These are phyloP conservation scores for Sander lucioperca DNA, from an alignment of 2,113 vertebrate species.

Conservation along the genomic window DNA sequence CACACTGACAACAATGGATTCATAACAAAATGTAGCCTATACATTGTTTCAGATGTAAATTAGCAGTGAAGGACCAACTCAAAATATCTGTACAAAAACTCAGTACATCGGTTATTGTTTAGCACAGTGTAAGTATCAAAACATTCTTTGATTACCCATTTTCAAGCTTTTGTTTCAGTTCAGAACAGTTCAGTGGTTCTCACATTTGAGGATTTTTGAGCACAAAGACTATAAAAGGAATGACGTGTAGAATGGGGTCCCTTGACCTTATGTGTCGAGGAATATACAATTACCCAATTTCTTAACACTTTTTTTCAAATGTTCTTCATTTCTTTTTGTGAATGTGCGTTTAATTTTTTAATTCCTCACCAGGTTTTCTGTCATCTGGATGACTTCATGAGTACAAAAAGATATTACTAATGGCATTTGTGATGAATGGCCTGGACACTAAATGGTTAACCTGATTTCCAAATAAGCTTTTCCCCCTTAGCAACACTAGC, in stretches of 20 bases:
- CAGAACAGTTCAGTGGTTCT: not conserved
- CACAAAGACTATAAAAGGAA: not conserved
- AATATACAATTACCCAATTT: no score
- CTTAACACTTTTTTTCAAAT: not conserved
- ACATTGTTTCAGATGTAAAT: not conserved
- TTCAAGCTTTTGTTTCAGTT: no score
- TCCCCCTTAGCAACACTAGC: not conserved
- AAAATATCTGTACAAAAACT: not conserved
- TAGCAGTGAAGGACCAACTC: not conserved
- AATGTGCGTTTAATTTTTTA: conserved; percentile 7
- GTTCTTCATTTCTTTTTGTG: not conserved
- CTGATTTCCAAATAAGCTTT: conserved; percentile 32
- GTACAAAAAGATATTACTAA: conserved; percentile 52
- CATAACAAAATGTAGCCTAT: not conserved
- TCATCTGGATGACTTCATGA: conserved; percentile 24
- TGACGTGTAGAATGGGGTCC: no score
- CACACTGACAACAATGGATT: not conserved
- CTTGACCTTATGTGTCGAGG: not conserved
- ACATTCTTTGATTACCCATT: no score
- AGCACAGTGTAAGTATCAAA: not conserved
- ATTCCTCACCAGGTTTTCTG: not conserved
- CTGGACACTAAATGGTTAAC: conserved; percentile 46
- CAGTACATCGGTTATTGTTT: not conserved
- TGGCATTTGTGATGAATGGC: conserved; percentile 56
- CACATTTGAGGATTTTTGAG: not conserved